A percentile compares a stretch with the other conserved stretches of the same genome.
These are phyloP conservation scores for Galerucella nymphaeae DNA, from an alignment of 2,888 invertebrate genomes.

Conservation along the genomic window DNA sequence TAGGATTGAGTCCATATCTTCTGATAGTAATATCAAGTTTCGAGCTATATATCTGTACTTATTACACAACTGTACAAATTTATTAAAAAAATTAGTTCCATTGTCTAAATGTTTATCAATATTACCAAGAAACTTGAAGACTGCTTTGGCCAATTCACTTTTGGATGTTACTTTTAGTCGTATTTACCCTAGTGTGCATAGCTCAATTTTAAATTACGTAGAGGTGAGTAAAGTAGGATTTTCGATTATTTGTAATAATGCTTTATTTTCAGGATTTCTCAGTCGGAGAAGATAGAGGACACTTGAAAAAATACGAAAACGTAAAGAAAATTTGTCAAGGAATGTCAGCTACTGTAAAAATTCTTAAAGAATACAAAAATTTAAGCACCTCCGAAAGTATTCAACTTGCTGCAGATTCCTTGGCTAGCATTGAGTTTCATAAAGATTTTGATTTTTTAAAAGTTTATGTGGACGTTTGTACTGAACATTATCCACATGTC, in stretches of 20 bases:
- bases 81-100: slow-evolving; percentile 64
- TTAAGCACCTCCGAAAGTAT: slow-evolving; percentile 62
- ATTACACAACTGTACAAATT: slow-evolving; percentile 61
- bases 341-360: slow-evolving; percentile 64
- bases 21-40: slow-evolving; percentile 54
- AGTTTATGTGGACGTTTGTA: slow-evolving; percentile 56
- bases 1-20: slow-evolving; percentile 58
- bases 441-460: slow-evolving; percentile 68
- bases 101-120: slow-evolving; percentile 61
- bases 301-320: slow-evolving; percentile 63
- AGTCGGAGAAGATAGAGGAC: slow-evolving; percentile 58
- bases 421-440: slow-evolving; percentile 71
- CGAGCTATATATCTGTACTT: slow-evolving; percentile 66
- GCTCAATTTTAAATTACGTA: slow-evolving; percentile 63
- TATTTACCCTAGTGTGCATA: slow-evolving; percentile 65
- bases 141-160: slow-evolving; percentile 61
- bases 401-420: slow-evolving; percentile 67
- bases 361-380: slow-evolving; percentile 61
- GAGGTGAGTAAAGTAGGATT: slow-evolving; percentile 58
- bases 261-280: slow-evolving; percentile 61
- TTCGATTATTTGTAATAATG: no score
- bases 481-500: slow-evolving; percentile 53
- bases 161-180: slow-evolving; percentile 66
- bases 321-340: slow-evolving; percentile 64
- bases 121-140: slow-evolving; percentile 65